Base-by-base conservation (phyloP, 2,113 vertebrate genomes). In the Oxyura jamaicensis region DNA sequence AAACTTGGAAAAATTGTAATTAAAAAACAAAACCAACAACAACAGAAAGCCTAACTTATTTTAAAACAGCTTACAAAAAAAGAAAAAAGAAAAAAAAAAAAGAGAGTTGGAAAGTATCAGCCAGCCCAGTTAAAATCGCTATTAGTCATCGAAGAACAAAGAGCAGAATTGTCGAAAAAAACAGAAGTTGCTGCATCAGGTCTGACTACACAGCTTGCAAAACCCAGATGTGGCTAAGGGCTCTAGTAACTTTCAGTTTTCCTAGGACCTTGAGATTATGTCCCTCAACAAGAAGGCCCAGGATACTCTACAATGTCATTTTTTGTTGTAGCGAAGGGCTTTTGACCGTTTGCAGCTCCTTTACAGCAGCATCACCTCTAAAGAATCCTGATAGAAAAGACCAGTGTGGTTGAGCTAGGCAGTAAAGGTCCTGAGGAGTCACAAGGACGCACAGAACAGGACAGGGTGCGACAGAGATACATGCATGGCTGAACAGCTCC, bases 1-100 rank as follows among this genome's bases (percentile, higher is more conserved):
- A 72, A 72, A 59, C n/a, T 28, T 0, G 0, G 10, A 8, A 2
- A 2, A 48, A 20, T 11, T 48, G 11, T 50, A 74, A 7, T 1
- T 71, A 3, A 69, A 52, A 25, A 52, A 13, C 50, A 52, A 52
- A 26, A 3, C 21, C 39, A 39, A 8, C 39, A 39, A 9, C 39
- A 39, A 39, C 39, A 39, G 10, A 39, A 39, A 39, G 10, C 11
- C 11, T 1, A 5, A 42, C 20, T 22, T 60, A 25, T 58, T 52
- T 59, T 29, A 67, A 91, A 66, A 50, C 22, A 50, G 10, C 22
- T 31, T 66, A 6, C 28, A 59, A 41, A 39, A 42, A 56, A 8
- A 3, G 11, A n/a, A n/a, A n/a, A n/a, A 3, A 35, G 31, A n/a
- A 28, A 7, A 5, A 4, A 29, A 52, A 5, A 22, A 33, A 17